Conservation (phyloP, 1,140 invertebrate genomes). For the Brachionus sp. region DNA sequence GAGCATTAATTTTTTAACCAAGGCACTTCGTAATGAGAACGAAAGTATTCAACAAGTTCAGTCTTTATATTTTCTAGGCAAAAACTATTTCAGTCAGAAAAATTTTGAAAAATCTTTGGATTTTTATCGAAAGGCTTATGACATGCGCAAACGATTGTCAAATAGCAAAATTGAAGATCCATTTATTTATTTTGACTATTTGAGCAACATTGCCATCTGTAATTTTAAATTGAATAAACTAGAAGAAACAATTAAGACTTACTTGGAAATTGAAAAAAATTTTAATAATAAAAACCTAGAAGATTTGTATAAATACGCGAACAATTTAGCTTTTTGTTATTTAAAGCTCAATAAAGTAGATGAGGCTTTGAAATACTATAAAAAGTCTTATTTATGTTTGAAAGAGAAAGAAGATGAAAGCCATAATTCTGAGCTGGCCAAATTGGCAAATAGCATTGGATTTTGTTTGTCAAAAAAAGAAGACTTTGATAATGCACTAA, state of each 20-base stretch:
- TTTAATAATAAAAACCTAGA: neutral
- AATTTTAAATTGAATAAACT: neutral
- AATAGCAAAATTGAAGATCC: neutral
- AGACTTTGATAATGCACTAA: neutral
- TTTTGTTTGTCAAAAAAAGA: neutral
- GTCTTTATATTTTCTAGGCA: neutral
- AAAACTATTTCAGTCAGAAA: neutral
- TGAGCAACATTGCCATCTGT: neutral
- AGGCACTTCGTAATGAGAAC: neutral
- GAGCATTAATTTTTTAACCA: neutral
- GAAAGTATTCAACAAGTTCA: neutral
- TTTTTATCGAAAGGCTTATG: neutral
- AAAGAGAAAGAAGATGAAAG: neutral
- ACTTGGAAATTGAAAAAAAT: neutral
- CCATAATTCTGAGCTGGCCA: neutral
- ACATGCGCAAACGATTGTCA: neutral
- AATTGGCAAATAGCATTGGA: neutral
- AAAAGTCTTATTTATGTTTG: neutral
- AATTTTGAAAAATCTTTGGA: neutral
- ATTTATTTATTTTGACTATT: neutral
- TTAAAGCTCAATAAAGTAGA: neutral
- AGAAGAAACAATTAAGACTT: neutral
- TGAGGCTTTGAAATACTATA: neutral
- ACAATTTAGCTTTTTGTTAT: neutral
- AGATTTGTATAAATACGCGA: neutral